Conservation (phyloP, 2,888 invertebrate species). For the Chydorus sphaericus region DNA sequence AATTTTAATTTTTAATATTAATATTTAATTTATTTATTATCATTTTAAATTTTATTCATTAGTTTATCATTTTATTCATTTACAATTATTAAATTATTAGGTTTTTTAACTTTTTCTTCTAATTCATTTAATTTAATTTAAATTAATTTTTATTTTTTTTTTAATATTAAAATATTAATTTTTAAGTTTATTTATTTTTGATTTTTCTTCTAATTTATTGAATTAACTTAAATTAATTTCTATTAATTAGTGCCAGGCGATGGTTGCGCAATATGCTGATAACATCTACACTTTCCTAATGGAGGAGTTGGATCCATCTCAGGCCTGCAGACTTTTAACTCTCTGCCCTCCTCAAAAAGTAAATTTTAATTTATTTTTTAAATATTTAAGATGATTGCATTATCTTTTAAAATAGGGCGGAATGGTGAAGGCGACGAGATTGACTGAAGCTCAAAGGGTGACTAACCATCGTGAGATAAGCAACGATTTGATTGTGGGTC, state of each 20-base stretch:
- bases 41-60: background rate
- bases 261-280: conserved; percentile 65
- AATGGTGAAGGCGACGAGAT: background rate
- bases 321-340: conserved; percentile 53
- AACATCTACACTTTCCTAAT: conserved; percentile 53
- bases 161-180: too few species aligned
- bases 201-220: background rate
- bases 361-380: too few species aligned
- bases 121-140: conserved; percentile 14
- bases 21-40: background rate
- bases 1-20: conserved; percentile 15
- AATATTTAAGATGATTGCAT: too few species aligned
- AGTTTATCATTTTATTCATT: too few species aligned
- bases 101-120: too few species aligned
- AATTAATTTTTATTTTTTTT: background rate
- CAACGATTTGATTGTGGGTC: conserved; percentile 24
- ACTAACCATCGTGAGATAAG: background rate
- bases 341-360: conserved; percentile 35
- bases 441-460: background rate
- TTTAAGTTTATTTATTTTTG: too few species aligned
- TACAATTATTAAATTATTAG: conserved; percentile 31
- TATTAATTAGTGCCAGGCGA: conserved; percentile 41
- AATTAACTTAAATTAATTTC: background rate
- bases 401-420: too few species aligned
- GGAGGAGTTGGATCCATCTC: conserved; percentile 48